These are phyloP conservation scores for Gorsachius magnificus DNA, from an alignment of 2,797 vertebrate genomes.

Conservation along the genomic window DNA sequence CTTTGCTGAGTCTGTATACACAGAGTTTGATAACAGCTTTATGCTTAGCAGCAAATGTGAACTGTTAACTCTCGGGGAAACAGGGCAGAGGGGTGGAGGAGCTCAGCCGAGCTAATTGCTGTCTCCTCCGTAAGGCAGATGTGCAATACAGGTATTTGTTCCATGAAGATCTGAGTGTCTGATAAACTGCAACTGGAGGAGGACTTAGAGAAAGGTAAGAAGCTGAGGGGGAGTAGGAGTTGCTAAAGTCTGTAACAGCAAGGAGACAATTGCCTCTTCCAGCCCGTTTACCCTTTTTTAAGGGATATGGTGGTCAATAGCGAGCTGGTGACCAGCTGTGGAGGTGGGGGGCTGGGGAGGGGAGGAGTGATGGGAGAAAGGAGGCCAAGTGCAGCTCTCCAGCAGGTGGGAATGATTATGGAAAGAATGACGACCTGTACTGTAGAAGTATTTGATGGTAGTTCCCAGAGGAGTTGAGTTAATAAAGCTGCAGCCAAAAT, in stretches of 20 bases:
- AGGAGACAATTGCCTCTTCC: not conserved
- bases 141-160: not conserved
- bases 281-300: not conserved
- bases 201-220: not conserved
- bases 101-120: not conserved
- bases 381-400: not conserved
- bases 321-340: conserved; percentile 40
- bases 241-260: not conserved
- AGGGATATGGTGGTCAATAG: not conserved
- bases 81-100: not conserved
- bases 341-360: not conserved
- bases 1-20: not conserved
- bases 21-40: not conserved
- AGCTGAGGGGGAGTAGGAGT: not conserved
- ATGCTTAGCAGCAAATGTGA: not conserved
- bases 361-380: not conserved
- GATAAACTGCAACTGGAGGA: not conserved
- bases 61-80: not conserved
- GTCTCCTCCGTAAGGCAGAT: not conserved
- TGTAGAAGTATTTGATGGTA: conserved; percentile 54
- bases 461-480: conserved; percentile 44
- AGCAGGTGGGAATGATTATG: conserved; percentile 63
- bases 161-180: not conserved
- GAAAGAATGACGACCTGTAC: conserved; percentile 51
- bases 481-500: conserved; percentile 60